phyloP scores from a whole-genome alignment of 2,113 vertebrate genomes.

The Rhodinocichla rosea region DNA sequence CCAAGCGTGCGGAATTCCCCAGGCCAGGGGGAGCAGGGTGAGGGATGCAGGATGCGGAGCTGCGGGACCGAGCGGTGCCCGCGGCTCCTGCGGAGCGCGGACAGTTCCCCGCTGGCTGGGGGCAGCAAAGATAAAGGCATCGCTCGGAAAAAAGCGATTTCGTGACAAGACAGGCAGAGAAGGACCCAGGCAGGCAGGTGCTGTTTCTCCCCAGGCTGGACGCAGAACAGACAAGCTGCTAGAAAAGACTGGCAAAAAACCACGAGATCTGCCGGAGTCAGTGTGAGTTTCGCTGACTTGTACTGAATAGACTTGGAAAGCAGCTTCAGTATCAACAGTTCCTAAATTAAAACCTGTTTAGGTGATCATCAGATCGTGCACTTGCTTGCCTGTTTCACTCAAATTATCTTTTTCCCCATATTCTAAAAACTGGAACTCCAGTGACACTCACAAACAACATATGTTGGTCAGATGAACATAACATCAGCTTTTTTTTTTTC shows the following conservation, averaged over 20 bases:
- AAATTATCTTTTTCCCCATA: not conserved
- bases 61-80: not conserved
- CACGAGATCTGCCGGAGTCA: not conserved
- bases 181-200: conserved; percentile 8
- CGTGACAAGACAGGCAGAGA: not conserved
- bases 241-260: not conserved
- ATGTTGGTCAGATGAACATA: conserved; percentile 25
- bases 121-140: not conserved
- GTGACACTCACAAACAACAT: conserved; percentile 36
- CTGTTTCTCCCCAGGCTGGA: not conserved
- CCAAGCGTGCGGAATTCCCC: not conserved
- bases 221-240: not conserved
- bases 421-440: not conserved
- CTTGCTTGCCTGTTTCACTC: not conserved
- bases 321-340: not conserved
- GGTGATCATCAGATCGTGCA: not conserved
- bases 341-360: conserved; percentile 19
- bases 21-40: not conserved
- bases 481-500: not conserved
- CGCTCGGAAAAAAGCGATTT: not conserved
- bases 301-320: not conserved
- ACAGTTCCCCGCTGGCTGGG: not conserved
- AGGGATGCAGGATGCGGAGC: not conserved
- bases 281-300: not conserved
- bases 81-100: too few species aligned